Conservation (phyloP, 2,113 vertebrate species). For the Corythoichthys haematopterus region DNA sequence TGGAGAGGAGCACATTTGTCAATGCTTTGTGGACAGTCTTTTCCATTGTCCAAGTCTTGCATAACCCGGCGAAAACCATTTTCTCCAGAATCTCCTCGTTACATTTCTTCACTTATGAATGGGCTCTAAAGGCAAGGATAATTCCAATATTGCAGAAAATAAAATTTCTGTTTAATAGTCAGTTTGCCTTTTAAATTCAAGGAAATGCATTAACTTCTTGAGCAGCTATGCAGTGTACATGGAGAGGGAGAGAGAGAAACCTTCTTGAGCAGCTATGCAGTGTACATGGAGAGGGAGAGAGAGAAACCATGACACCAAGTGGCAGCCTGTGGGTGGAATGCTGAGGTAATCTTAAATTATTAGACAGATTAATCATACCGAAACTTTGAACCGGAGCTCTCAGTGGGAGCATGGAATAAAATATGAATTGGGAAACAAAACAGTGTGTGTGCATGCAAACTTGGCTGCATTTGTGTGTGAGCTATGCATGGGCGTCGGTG, state of each 20-base stretch:
- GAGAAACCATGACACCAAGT: slow-evolving; percentile 27
- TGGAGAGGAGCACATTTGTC: slow-evolving; percentile 33
- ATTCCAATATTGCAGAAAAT: slow-evolving; percentile 16
- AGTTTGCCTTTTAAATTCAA: slow-evolving; percentile 4
- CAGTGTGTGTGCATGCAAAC: slow-evolving; percentile 11
- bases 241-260: slow-evolving; percentile 3
- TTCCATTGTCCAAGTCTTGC: slow-evolving; percentile 51
- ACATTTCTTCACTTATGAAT: slow-evolving; percentile 32
- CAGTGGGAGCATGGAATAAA: slow-evolving; percentile 51
- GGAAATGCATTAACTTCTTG: neutral
- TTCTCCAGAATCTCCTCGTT: slow-evolving; percentile 26
- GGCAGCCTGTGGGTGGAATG: slow-evolving; percentile 10
- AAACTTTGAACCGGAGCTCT: slow-evolving; percentile 40
- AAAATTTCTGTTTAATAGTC: slow-evolving; percentile 34
- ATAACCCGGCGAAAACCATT: slow-evolving; percentile 35
- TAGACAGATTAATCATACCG: slow-evolving; percentile 43
- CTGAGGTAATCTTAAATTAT: slow-evolving; percentile 46
- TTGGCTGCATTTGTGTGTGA: slow-evolving; percentile 34
- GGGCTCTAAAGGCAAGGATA: slow-evolving; percentile 9
- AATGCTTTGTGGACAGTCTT: slow-evolving; percentile 46
- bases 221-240: neutral
- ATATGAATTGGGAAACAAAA: slow-evolving; percentile 21
- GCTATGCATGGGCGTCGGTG: slow-evolving; percentile 47
- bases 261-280: slow-evolving; percentile 3
- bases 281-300: slow-evolving; percentile 11